These are phyloP conservation scores for Asbolus verrucosus DNA, from an alignment of 1,140 invertebrate species.

Conservation along the genomic window DNA sequence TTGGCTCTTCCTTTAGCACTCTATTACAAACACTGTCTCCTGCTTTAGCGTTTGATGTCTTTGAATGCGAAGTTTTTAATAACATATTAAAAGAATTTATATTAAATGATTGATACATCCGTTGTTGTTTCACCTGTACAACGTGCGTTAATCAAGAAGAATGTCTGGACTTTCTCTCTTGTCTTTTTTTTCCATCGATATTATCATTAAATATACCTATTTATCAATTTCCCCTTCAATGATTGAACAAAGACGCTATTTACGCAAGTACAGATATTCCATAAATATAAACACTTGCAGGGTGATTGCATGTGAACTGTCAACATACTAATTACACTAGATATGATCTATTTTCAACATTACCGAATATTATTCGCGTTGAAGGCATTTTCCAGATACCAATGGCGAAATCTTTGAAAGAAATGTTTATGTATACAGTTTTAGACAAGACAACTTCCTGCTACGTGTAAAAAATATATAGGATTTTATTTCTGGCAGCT, in stretches of 20 bases:
- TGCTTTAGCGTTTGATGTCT: conserved; percentile 16
- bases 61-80: conserved; percentile 4
- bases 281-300: background rate
- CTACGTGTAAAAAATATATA: conserved; percentile 22
- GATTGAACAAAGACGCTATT: conserved; percentile 3
- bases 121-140: conserved; percentile 23
- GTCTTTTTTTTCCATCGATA: background rate
- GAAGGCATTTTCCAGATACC: conserved; percentile 10
- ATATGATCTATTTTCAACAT: background rate
- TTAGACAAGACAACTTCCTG: conserved; percentile 26
- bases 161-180: no score
- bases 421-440: conserved; percentile 24
- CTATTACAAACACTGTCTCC: conserved; percentile 10
- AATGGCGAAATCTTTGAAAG: conserved; percentile 22
- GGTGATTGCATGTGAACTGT: background rate
- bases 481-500: conserved; percentile 32
- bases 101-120: conserved; percentile 21
- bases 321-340: background rate
- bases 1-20: conserved; percentile 24
- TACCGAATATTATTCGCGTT: background rate
- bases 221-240: conserved; percentile 1
- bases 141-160: background rate
- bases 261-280: background rate
- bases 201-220: background rate
- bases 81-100: background rate